Evolutionary conservation across 2,888 invertebrate genomes (phyloP).

Genomic region (Drosophila merina): DNA sequence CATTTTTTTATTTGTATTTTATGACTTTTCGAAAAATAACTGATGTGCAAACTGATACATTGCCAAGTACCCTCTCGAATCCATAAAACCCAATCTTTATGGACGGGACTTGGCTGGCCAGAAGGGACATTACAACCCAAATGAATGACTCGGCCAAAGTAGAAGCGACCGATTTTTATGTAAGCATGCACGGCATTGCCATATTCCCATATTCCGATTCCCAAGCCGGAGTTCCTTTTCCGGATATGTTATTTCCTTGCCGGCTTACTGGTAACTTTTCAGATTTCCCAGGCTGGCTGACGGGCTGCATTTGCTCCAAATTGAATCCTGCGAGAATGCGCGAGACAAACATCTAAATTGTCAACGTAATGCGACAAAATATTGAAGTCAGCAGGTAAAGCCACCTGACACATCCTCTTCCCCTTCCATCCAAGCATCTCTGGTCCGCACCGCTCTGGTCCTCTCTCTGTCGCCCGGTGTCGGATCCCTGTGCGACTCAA

Average conservation of each 20-base stretch:
- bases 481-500: slow-evolving; percentile 62
- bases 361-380: slow-evolving; percentile 80
- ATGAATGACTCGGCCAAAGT: slow-evolving; percentile 53
- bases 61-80: not conserved
- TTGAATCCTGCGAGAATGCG: slow-evolving; percentile 72
- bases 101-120: slow-evolving; percentile 4
- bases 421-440: not conserved
- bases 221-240: not conserved
- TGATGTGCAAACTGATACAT: not conserved
- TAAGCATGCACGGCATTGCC: slow-evolving; percentile 17
- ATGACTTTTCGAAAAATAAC: not conserved
- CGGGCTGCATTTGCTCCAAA: slow-evolving; percentile 58
- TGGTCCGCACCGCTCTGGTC: not conserved
- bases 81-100: slow-evolving; percentile 16
- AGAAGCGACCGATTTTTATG: slow-evolving; percentile 52
- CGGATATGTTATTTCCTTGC: slow-evolving; percentile 23
- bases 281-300: slow-evolving; percentile 57
- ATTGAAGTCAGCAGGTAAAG: slow-evolving; percentile 73
- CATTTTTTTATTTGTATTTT: not conserved
- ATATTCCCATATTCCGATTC: slow-evolving; percentile 1
- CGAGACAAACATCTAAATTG: slow-evolving; percentile 79
- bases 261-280: slow-evolving; percentile 43
- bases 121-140: slow-evolving; percentile 55
- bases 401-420: slow-evolving; percentile 43
- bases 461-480: slow-evolving; percentile 1